Evolutionary conservation across 2,888 invertebrate species (phyloP).

Genomic region (Amiota minor): DNA sequence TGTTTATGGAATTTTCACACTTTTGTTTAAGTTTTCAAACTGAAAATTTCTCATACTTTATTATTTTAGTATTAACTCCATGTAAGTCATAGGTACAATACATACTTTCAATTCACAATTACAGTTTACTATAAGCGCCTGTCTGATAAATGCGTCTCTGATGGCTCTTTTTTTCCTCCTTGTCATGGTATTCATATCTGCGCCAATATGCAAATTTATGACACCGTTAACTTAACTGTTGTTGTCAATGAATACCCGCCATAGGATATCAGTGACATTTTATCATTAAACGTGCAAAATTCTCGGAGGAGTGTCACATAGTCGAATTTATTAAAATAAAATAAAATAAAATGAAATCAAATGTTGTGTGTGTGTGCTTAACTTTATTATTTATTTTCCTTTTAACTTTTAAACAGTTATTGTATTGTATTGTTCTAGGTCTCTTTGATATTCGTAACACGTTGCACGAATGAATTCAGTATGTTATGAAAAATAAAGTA

Average conservation of each 20-base stretch:
- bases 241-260: slow-evolving; percentile 8
- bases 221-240: slow-evolving; percentile 54
- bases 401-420: neutral
- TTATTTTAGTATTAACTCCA: neutral
- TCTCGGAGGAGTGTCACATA: slow-evolving; percentile 40
- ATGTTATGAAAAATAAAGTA: neutral
- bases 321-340: slow-evolving; percentile 34
- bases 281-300: slow-evolving; percentile 37
- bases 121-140: no score
- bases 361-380: neutral
- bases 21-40: no score
- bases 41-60: neutral
- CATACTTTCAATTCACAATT: neutral
- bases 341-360: no score
- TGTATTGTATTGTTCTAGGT: neutral
- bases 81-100: no score
- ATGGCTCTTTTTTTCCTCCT: neutral
- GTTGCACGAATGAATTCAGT: slow-evolving; percentile 9
- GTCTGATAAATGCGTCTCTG: neutral
- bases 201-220: slow-evolving; percentile 44
- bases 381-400: neutral
- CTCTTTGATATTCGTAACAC: neutral
- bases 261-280: slow-evolving; percentile 50
- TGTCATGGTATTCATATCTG: neutral
- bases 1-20: neutral